Evolutionary conservation across 2,797 vertebrate species (phyloP).

Genomic region (Nannoperca australis): DNA sequence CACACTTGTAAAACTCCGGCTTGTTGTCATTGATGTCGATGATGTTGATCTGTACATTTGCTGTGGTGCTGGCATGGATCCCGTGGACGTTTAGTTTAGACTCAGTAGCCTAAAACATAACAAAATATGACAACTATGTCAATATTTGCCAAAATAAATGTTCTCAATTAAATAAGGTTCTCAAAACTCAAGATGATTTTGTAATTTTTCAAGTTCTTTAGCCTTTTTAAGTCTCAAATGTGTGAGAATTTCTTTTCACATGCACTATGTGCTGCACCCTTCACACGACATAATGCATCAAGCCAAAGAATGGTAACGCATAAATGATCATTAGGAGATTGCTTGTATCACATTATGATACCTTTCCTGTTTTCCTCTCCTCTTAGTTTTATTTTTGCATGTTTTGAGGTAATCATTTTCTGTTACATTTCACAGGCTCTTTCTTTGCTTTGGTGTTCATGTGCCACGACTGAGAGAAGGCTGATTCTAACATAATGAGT

Average conservation of each 20-base stretch:
- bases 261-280: too few species aligned
- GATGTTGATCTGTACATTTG: conserved; percentile 85
- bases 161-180: background rate
- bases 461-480: too few species aligned
- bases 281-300: background rate
- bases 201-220: background rate
- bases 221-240: too few species aligned
- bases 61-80: conserved; percentile 66
- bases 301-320: background rate
- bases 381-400: background rate
- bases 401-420: background rate
- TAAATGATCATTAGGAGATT: too few species aligned
- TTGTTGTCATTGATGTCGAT: conserved; percentile 90
- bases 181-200: background rate
- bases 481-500: too few species aligned
- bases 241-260: background rate
- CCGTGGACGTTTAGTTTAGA: conserved; percentile 72
- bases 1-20: conserved; percentile 91
- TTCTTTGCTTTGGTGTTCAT: background rate
- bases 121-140: background rate
- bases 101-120: conserved; percentile 87
- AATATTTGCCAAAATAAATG: background rate
- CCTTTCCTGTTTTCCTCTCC: background rate
- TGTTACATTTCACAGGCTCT: background rate
- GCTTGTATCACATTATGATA: background rate